Evolutionary conservation across 2,888 invertebrate species (phyloP).

Genomic region (Nephrotoma appendiculata): DNA sequence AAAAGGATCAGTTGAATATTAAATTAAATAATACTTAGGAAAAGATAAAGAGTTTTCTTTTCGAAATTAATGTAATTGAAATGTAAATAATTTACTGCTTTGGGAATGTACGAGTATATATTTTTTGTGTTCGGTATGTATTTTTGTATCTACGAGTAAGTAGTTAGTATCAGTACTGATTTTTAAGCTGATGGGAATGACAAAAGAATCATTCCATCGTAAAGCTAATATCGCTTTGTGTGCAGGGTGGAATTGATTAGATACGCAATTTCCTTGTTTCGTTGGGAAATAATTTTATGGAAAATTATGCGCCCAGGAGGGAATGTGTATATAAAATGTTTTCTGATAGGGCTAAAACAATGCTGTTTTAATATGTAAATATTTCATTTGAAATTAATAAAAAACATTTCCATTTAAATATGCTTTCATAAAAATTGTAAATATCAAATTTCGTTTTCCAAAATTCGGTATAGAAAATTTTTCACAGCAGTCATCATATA

Average conservation of each 20-base stretch:
- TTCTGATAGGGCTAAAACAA: too few relatives aligned
- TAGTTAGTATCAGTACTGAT: not conserved
- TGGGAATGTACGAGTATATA: not conserved
- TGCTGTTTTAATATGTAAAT: too few relatives aligned
- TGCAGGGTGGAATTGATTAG: not conserved
- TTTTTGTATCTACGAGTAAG: not conserved
- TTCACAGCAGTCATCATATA: too few relatives aligned
- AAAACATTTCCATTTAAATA: too few relatives aligned
- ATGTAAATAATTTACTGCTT: not conserved
- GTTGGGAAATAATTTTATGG: too few relatives aligned
- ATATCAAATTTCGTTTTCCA: too few relatives aligned
- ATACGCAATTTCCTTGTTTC: too few relatives aligned
- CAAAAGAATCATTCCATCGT: not conserved
- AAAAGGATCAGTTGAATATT: not conserved
- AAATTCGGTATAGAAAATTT: too few relatives aligned
- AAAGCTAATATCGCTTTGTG: not conserved
- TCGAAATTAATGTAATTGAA: not conserved
- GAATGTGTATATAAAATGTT: too few relatives aligned
- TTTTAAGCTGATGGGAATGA: not conserved
- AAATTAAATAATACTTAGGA: not conserved
- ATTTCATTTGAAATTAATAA: too few relatives aligned
- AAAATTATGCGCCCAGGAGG: too few relatives aligned
- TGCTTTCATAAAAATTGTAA: too few relatives aligned
- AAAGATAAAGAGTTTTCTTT: not conserved
- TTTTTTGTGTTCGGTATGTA: not conserved